These are phyloP conservation scores for Myiopsitta monachus DNA, from an alignment of 2,113 vertebrate species.

Conservation along the genomic window DNA sequence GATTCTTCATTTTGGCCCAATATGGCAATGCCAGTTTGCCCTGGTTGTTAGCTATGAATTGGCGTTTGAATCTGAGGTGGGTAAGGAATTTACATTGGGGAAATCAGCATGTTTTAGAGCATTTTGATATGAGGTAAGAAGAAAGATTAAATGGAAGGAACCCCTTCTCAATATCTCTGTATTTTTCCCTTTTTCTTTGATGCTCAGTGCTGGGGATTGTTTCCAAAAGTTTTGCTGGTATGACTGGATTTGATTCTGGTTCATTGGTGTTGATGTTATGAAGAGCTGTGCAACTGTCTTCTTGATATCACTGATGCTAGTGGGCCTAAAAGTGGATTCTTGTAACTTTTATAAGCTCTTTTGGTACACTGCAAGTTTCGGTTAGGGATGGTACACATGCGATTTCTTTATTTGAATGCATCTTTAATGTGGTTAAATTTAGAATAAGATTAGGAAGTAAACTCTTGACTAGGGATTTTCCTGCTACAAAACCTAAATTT, in stretches of 20 bases:
- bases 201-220: background rate
- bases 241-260: background rate
- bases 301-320: background rate
- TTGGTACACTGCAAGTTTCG: background rate
- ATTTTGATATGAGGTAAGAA: background rate
- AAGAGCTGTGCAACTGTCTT: background rate
- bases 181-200: background rate
- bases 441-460: slow-evolving; percentile 2
- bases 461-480: slow-evolving; percentile 12
- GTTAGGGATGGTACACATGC: background rate
- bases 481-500: slow-evolving; percentile 17
- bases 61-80: background rate
- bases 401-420: background rate
- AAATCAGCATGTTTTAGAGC: background rate
- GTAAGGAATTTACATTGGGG: background rate
- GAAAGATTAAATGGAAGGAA: background rate
- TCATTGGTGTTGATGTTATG: background rate
- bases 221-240: background rate
- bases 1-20: background rate
- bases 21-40: background rate
- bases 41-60: background rate
- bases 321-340: background rate
- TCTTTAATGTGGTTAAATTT: background rate
- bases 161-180: background rate
- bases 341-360: background rate